Base-by-base conservation (phyloP, 2,888 invertebrate genomes). In the Notodonta dromedarius region DNA sequence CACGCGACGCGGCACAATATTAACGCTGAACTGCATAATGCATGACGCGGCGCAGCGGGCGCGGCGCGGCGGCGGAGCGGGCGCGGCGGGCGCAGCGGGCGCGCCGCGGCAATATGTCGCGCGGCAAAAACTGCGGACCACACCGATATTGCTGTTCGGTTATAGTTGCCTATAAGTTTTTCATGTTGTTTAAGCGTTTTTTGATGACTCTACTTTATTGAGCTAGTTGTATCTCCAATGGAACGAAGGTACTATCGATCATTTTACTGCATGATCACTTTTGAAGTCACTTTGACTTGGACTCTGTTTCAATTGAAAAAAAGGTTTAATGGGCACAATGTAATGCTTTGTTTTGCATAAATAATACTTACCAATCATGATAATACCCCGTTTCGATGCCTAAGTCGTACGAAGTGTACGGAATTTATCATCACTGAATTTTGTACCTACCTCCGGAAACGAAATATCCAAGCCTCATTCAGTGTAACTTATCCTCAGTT, bases 11-110 rank as follows among this genome's bases (percentile, higher is more conserved):
- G 61, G 61, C 71, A 72, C 77, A 74, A 83, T 83, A 83, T 83
- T 75, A 75, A 73, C 80, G 73, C 67, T n/a, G 62, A 76, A 69
- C 66, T 83, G 84, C 84, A 84, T 84, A 78, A 84, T 84, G 84
- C 83, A 84, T 83, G 78, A 59, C 66, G 70, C 56, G 70, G 13
- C 32, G 51, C 51, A 7, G 24, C 51, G 64, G 51, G 16, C 16
- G 64, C 52, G 32, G 50, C 50, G 52, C 52, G 52, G 52, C 51
- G 52, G n/a, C n/a, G n/a, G n/a, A 13, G 50, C 50, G 52, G 52
- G 52, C 51, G 32, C 52, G 32, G n/a, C n/a, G 64, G 51, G 16
- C 16, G 64, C 52, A 13, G 50, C 50, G 52, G 52, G 52, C 51
- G 32, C 52, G 32, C 9, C 40, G 55, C 61, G 67, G 65, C 66